A percentile compares a stretch with the other conserved stretches of the same genome.
Evolutionary conservation across 2,113 vertebrate species (phyloP).

Genomic region (Eupsittula cactorum): DNA sequence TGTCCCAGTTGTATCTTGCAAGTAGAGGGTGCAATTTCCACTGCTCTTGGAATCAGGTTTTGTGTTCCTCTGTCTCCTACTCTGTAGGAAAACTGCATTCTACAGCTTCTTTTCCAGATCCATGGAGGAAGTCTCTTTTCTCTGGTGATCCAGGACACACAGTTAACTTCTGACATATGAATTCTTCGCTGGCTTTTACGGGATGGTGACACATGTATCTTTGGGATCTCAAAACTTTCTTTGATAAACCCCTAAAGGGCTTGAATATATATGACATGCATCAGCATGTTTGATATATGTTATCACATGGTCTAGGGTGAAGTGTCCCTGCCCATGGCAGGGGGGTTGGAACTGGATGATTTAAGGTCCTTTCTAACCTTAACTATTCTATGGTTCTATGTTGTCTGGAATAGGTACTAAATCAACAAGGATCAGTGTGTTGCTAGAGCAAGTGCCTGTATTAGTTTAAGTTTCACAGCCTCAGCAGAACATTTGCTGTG

Average conservation of each 20-base stretch:
- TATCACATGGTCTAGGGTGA: not conserved
- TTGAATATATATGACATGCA: accelerated
- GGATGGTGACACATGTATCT: accelerated
- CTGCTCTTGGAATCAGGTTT: not conserved
- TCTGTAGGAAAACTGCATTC: accelerated
- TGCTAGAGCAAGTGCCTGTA: not conserved
- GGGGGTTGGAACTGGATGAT: not conserved
- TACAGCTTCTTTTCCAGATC: not conserved
- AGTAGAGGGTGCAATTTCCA: not conserved
- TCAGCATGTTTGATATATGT: accelerated
- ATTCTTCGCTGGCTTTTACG: not conserved
- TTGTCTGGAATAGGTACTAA: not conserved
- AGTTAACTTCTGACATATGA: accelerated
- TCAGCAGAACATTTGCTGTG: not conserved
- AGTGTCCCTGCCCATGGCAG: not conserved
- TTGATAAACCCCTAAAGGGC: not conserved
- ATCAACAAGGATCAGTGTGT: not conserved
- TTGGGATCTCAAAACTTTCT: not conserved
- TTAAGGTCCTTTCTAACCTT: not conserved
- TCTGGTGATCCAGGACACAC: not conserved
- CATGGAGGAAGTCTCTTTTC: not conserved
- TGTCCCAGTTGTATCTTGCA: accelerated
- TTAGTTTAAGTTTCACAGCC: not conserved
- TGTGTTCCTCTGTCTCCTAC: not conserved
- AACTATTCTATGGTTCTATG: not conserved